Evolutionary conservation across 2,888 invertebrate genomes (phyloP).

Genomic region (Aleiodes testaceus): DNA sequence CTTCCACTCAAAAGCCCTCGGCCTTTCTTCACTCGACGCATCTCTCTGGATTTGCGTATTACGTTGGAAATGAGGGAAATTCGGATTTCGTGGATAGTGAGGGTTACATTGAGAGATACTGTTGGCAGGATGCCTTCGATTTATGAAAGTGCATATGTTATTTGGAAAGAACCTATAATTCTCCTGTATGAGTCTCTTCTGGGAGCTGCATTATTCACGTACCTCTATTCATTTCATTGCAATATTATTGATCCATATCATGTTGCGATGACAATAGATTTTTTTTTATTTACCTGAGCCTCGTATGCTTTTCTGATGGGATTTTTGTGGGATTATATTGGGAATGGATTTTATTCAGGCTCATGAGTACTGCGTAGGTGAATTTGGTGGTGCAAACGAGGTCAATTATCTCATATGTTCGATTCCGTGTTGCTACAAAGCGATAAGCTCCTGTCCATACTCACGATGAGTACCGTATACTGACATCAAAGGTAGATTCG

Average conservation of each 20-base stretch:
- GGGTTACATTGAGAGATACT: constrained; percentile 32
- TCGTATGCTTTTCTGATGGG: too few relatives aligned
- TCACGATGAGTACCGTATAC: constrained; percentile 45
- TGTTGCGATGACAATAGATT: neutral
- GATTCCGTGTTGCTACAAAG: constrained; percentile 19
- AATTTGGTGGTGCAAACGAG: constrained; percentile 23
- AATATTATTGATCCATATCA: constrained; percentile 6
- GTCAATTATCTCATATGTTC: constrained; percentile 25
- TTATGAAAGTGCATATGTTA: constrained; percentile 50
- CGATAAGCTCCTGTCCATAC: constrained; percentile 23
- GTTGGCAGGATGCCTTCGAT: constrained; percentile 48
- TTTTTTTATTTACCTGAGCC: too few relatives aligned
- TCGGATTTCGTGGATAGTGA: neutral
- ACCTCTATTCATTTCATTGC: constrained; percentile 1
- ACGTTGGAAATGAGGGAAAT: neutral
- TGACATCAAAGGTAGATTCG: constrained; percentile 39
- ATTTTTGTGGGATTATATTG: neutral
- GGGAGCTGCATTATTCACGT: neutral
- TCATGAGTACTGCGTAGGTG: constrained; percentile 11
- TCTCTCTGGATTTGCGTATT: neutral
- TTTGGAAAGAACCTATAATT: constrained; percentile 44
- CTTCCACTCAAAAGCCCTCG: constrained; percentile 24
- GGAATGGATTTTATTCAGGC: neutral
- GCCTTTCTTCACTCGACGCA: neutral
- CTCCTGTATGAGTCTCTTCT: constrained; percentile 12